Percentiles rank a stretch among this genome's conserved stretches.
phyloP scores from a whole-genome alignment of 2,888 invertebrate genomes.

The Mellilla xanthometata region DNA sequence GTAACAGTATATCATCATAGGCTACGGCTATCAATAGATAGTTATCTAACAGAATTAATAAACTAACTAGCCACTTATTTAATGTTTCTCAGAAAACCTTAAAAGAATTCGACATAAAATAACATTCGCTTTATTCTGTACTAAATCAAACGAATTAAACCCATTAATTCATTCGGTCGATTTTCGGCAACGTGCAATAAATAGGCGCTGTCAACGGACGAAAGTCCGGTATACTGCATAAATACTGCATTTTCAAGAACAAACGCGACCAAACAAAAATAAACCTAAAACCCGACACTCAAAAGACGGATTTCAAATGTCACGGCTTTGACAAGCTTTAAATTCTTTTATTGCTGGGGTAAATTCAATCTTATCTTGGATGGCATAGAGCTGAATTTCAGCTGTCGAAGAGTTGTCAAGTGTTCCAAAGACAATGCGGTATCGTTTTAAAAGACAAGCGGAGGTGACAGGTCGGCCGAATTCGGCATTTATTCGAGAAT shows the following conservation, averaged over 20 bases:
- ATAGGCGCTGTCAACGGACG: conserved; percentile 64
- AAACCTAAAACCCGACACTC: conserved; percentile 7
- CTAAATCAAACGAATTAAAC: conserved; percentile 35
- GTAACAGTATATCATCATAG: too few species aligned
- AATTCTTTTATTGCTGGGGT: not conserved
- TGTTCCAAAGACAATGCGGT: conserved; percentile 62
- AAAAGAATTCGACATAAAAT: conserved; percentile 14
- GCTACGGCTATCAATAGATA: too few species aligned
- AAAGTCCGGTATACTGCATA: conserved; percentile 63
- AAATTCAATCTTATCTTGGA: conserved; percentile 1
- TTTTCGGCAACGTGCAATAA: conserved; percentile 66
- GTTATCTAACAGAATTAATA: too few species aligned
- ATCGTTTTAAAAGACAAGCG: conserved; percentile 72
- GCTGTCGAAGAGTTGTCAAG: conserved; percentile 6
- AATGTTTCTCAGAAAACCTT: not conserved
- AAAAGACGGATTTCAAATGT: conserved; percentile 33
- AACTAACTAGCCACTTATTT: too few species aligned
- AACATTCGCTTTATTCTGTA: conserved; percentile 21
- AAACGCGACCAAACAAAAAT: conserved; percentile 25
- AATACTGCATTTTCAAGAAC: conserved; percentile 45
- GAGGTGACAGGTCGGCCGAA: conserved; percentile 65
- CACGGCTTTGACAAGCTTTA: conserved; percentile 2
- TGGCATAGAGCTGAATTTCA: conserved; percentile 6
- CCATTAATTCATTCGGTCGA: conserved; percentile 65
- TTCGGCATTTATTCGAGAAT: conserved; percentile 72